These are phyloP conservation scores for human DNA, from an alignment of 2,113 vertebrate species.

Conservation along the genomic window DNA sequence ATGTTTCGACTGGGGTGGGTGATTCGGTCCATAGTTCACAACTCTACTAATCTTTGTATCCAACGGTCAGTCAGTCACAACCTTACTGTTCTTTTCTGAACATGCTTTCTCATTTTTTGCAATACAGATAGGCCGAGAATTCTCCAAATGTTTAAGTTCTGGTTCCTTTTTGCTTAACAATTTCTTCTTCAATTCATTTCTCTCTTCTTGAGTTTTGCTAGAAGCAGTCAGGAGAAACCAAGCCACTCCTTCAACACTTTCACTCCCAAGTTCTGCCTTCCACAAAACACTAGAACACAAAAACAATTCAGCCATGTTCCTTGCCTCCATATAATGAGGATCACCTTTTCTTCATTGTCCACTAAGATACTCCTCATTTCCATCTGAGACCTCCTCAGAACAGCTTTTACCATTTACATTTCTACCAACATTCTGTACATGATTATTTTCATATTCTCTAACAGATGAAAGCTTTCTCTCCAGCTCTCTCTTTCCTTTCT, in stretches of 20 bases:
- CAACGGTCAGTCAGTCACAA: background rate
- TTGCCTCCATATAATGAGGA: background rate
- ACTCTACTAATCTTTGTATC: background rate
- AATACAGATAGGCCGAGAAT: background rate
- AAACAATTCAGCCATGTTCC: background rate
- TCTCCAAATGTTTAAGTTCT: background rate
- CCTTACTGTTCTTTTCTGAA: background rate
- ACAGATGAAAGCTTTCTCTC: background rate
- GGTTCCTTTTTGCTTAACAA: background rate
- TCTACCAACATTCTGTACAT: background rate
- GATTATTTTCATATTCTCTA: background rate
- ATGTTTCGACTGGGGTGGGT: background rate
- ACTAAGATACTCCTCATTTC: background rate
- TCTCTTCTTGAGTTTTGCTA: background rate
- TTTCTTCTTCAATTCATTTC: background rate
- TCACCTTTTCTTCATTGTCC: background rate
- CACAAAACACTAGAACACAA: background rate
- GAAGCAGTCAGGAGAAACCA: background rate
- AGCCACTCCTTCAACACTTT: background rate
- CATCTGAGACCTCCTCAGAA: background rate
- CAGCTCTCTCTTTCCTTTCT: background rate
- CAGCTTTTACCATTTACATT: background rate
- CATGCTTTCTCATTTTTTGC: background rate
- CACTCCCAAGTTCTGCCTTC: background rate
- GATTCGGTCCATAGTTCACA: background rate